Base-by-base conservation (phyloP, 2,888 invertebrate species). In the Dyspetes luteomarginatus region DNA sequence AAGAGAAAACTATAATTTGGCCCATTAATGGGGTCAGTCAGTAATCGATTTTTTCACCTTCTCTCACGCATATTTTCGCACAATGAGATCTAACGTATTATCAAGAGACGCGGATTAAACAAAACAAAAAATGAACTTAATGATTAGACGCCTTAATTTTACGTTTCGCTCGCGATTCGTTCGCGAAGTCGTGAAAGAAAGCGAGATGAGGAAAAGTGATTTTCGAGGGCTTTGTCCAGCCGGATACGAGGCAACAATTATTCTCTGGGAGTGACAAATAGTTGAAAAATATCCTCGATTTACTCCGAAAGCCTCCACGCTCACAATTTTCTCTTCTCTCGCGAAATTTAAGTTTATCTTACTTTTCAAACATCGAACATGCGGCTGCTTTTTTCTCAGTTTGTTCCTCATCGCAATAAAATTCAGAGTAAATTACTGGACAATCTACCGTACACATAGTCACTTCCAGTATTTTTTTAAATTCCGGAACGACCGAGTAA, bases 301-400 rank as follows among this genome's bases (percentile, higher is more conserved):
- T 24, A 71, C 4, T 45, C 12, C 41, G 30, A 36, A 60, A 60
- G 22, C 43, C 24, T 55, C 28, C n/a, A 48, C 22, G 45, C 22
- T 45, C 17, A 9, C 19, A 43, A 17, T 19, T 71, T 36, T 58
- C 2, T 28, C 17, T 65, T 26, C 30, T 43, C 17, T 55, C 22
- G 24, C 15, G 9, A 24, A 1, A 36, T 60, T n/a, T 3, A 60
- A 22, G 9, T 41, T 52, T 41, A n/a, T 28, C 43, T 24, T 71
- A 65, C 58, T 76, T 67, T 71, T 67, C 67, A 62, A 80, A 80
- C 80, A 75, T 80, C 67, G 75, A 75, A 80, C 75, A 67, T 80
- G 19, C 60, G 67, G 19, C 45, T 72, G 58, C 56, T 75, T 50
- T 19, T 28, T n/a, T n/a, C n/a, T n/a, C n/a, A n/a, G n/a, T n/a